Conservation (phyloP, 2,797 vertebrate species). For the Lycodopsis pacificus region DNA sequence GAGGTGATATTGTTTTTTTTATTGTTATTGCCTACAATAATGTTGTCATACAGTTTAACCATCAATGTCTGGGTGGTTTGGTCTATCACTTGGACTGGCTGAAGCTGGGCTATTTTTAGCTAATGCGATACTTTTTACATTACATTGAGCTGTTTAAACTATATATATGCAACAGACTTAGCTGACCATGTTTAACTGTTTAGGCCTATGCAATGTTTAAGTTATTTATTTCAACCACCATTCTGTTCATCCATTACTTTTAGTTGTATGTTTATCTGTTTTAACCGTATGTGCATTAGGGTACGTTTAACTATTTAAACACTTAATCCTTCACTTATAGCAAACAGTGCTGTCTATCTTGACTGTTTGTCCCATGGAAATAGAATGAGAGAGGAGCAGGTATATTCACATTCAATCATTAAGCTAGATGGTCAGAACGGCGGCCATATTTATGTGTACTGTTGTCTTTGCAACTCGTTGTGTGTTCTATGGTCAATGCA, state of each 20-base stretch:
- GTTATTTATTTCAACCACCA: background rate
- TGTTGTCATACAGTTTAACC: background rate
- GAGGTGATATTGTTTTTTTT: background rate
- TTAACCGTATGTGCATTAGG: background rate
- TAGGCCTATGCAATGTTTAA: background rate
- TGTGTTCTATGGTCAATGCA: no score
- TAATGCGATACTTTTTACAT: no score
- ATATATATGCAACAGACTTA: background rate
- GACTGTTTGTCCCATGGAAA: no score
- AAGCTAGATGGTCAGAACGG: no score
- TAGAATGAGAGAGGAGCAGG: no score
- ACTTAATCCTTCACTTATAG: no score
- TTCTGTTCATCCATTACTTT: background rate
- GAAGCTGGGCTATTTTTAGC: background rate
- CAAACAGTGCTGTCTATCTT: no score
- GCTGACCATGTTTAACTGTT: background rate
- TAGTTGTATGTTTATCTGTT: rapidly evolving
- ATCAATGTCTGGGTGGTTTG: background rate
- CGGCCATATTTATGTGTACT: no score
- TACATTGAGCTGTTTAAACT: background rate
- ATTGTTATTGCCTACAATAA: background rate
- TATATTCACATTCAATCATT: no score
- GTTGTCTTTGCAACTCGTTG: no score
- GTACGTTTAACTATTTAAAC: background rate
- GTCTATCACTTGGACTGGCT: background rate